Evolutionary conservation across 2,888 invertebrate genomes (phyloP).

Genomic region (Leptinotarsa rubiginosa): DNA sequence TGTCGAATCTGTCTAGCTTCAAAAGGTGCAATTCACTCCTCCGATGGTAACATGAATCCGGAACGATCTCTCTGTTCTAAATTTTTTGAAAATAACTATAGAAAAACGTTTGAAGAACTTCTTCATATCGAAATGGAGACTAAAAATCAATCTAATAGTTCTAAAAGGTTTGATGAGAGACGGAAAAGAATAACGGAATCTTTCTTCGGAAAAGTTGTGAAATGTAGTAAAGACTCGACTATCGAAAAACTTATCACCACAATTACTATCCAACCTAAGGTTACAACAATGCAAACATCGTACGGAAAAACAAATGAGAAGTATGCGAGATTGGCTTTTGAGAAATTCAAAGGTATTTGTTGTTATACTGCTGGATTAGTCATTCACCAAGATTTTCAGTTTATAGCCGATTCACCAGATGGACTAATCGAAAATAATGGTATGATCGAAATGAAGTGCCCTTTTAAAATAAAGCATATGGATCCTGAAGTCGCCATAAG

Average conservation of each 20-base stretch:
- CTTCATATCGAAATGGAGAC: neutral
- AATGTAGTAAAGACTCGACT: neutral
- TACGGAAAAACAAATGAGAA: neutral
- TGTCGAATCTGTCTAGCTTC: neutral
- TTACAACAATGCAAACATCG: neutral
- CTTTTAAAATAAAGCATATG: constrained; percentile 12
- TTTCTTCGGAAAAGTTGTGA: neutral
- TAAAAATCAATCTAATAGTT: neutral
- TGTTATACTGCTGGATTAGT: neutral
- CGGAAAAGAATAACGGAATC: neutral
- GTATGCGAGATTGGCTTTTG: neutral
- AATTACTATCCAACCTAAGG: neutral
- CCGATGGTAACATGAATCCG: neutral
- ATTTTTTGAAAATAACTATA: neutral
- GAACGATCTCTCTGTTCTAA: neutral
- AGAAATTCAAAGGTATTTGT: neutral
- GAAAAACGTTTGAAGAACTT: neutral
- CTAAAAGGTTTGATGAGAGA: neutral
- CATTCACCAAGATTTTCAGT: constrained; percentile 5
- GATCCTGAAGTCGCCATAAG: neutral
- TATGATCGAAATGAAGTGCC: constrained; percentile 33
- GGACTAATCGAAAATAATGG: constrained; percentile 29
- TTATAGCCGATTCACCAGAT: constrained; percentile 32
- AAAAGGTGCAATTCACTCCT: neutral
- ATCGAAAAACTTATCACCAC: neutral